Percentiles rank a stretch among this genome's conserved stretches.
Conservation (phyloP, 2,113 vertebrate genomes). For the Microcebus murinus region DNA sequence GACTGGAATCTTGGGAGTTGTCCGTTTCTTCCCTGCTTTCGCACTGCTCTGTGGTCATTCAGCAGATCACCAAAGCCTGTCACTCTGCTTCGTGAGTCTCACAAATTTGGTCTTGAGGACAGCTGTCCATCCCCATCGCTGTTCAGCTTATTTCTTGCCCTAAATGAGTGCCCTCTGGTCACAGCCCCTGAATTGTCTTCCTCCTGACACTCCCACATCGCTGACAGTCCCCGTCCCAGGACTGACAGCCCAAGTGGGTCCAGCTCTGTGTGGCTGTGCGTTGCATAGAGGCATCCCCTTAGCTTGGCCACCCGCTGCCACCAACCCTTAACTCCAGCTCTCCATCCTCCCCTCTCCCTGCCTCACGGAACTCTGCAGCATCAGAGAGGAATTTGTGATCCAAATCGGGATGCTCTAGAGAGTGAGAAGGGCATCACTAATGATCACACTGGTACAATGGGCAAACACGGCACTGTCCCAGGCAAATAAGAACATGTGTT, state of each 20-base stretch:
- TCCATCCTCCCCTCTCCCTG: no score
- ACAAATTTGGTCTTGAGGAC: background rate
- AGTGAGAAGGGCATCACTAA: background rate
- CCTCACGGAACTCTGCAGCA: background rate
- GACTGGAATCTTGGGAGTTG: background rate
- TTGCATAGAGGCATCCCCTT: background rate
- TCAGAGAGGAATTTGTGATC: background rate
- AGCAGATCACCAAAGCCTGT: background rate
- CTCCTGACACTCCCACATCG: rapidly evolving
- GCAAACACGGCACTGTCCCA: background rate
- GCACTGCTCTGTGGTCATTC: background rate
- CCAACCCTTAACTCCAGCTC: background rate
- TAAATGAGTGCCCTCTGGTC: background rate
- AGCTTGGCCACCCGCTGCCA: rapidly evolving
- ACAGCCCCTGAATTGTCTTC: background rate
- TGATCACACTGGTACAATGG: background rate
- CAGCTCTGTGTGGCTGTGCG: background rate
- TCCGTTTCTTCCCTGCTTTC: background rate
- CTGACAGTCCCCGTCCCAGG: background rate
- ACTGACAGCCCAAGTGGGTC: background rate
- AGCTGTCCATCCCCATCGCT: background rate
- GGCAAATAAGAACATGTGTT: background rate
- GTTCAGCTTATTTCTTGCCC: background rate
- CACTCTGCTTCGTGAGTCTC: background rate
- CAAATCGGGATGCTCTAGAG: background rate